These are phyloP conservation scores for Tricholauxania praeusta DNA, from an alignment of 2,888 invertebrate genomes.

Conservation along the genomic window DNA sequence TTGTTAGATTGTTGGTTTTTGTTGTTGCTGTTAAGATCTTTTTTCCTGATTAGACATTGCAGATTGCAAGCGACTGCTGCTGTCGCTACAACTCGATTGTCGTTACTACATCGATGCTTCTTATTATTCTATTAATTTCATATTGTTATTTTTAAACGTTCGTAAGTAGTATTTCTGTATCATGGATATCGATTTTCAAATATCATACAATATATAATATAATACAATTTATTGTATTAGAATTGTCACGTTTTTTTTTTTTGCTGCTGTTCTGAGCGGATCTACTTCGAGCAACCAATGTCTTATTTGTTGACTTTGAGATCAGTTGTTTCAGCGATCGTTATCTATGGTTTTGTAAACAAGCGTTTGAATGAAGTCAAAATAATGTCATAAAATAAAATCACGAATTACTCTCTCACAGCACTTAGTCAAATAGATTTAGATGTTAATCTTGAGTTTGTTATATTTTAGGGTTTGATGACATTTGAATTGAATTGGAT, in stretches of 20 bases:
- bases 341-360: background rate
- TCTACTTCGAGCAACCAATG: background rate
- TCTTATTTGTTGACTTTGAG: slow-evolving; percentile 8
- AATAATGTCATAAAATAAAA: slow-evolving; percentile 17
- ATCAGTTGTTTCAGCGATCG: background rate
- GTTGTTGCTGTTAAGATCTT: background rate
- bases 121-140: background rate
- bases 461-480: background rate
- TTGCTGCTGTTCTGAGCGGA: background rate
- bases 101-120: slow-evolving; percentile 1
- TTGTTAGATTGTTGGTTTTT: background rate
- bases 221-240: slow-evolving; percentile 1
- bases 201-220: background rate
- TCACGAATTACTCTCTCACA: slow-evolving; percentile 19
- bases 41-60: background rate
- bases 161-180: background rate
- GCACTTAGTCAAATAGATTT: background rate
- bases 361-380: slow-evolving; percentile 1
- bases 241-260: slow-evolving; percentile 19
- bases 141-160: background rate
- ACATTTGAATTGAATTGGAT: background rate
- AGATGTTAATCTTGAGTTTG: slow-evolving; percentile 15
- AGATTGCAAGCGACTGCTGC: background rate
- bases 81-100: slow-evolving; percentile 7
- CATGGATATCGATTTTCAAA: background rate